These are phyloP conservation scores for Salvator merianae DNA, from an alignment of 2,113 vertebrate species.

Conservation along the genomic window DNA sequence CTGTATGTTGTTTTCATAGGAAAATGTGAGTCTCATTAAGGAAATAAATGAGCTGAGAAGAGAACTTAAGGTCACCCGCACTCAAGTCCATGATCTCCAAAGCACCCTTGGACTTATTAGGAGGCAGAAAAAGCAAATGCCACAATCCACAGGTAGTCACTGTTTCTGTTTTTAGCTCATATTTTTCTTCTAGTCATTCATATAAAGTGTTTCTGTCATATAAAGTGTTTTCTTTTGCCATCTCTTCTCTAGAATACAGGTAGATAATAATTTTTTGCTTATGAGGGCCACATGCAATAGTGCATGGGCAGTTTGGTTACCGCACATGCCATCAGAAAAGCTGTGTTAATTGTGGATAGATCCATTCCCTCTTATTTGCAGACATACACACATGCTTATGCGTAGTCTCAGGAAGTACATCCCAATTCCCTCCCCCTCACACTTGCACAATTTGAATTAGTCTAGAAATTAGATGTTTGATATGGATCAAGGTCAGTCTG, in stretches of 20 bases:
- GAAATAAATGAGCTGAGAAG: slow-evolving; percentile 78
- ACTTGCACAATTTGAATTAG: too few relatives aligned
- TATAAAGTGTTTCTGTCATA: slow-evolving; percentile 2
- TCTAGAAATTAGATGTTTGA: too few relatives aligned
- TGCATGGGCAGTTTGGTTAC: background rate
- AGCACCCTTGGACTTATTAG: slow-evolving; percentile 67
- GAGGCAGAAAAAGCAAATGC: slow-evolving; percentile 57
- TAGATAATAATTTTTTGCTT: background rate
- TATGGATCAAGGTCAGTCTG: too few relatives aligned
- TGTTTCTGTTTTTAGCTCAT: background rate
- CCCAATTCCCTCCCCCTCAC: too few relatives aligned
- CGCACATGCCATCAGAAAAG: too few relatives aligned
- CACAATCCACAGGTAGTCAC: slow-evolving; percentile 68
- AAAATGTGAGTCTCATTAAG: slow-evolving; percentile 79
- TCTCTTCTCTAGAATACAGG: background rate
- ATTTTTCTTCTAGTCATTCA: slow-evolving; percentile 10
- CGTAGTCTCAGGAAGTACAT: too few relatives aligned
- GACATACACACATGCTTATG: too few relatives aligned
- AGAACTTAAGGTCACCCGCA: slow-evolving; percentile 69
- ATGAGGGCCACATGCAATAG: background rate
- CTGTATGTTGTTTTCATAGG: slow-evolving; percentile 63
- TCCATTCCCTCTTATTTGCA: too few relatives aligned
- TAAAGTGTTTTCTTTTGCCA: background rate
- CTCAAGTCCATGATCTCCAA: slow-evolving; percentile 67
- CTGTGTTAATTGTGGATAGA: background rate